Conservation (phyloP, 2,888 invertebrate species). For the Erynnis tages region DNA sequence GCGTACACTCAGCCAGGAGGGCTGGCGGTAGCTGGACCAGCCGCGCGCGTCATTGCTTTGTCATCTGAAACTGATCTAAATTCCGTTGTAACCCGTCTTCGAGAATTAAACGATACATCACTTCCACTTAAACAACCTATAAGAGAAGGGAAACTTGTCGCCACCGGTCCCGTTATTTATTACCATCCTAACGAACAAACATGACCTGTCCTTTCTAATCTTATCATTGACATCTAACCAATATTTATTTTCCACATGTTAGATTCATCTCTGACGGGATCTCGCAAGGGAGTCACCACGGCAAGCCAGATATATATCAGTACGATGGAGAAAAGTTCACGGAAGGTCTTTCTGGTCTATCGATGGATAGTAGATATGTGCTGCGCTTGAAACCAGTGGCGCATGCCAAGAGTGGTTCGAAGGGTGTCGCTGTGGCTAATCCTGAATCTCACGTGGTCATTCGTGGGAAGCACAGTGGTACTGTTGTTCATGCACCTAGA, state of each 20-base stretch:
- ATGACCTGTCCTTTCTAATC: constrained; percentile 42
- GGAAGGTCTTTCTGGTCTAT: constrained; percentile 43
- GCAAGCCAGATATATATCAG: constrained; percentile 49
- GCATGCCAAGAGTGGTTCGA: constrained; percentile 83
- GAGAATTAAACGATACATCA: constrained; percentile 53
- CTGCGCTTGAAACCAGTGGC: constrained; percentile 83
- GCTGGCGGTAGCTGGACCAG: constrained; percentile 88
- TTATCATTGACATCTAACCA: constrained; percentile 36
- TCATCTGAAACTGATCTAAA: constrained; percentile 83
- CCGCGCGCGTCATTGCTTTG: constrained; percentile 86
- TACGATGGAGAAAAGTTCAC: constrained; percentile 57
- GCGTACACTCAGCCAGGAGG: constrained; percentile 89
- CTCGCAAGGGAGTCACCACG: constrained; percentile 39
- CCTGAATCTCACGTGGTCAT: constrained; percentile 85
- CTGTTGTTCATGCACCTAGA: constrained; percentile 84
- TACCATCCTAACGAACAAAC: constrained; percentile 74
- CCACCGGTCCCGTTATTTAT: constrained; percentile 88
- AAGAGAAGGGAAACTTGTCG: constrained; percentile 86
- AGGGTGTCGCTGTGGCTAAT: constrained; percentile 86
- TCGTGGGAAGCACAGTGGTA: constrained; percentile 81
- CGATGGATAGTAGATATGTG: constrained; percentile 48
- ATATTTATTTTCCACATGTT: constrained; percentile 59
- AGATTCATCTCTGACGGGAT: constrained; percentile 50
- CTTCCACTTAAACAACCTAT: constrained; percentile 70
- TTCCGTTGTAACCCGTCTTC: constrained; percentile 71